phyloP scores from a whole-genome alignment of 2,797 vertebrate genomes.

The Halcyon chelicuti region DNA sequence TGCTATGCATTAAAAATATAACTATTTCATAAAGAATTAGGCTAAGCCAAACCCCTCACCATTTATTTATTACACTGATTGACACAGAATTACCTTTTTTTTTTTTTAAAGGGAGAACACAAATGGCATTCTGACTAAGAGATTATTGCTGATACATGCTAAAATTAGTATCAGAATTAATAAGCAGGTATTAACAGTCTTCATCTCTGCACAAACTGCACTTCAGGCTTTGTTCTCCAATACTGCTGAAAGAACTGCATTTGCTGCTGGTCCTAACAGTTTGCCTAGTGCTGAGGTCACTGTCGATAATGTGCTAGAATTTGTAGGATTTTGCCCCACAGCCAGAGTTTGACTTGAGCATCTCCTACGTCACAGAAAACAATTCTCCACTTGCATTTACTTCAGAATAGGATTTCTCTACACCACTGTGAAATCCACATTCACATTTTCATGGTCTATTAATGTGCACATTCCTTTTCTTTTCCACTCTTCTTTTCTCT shows the following conservation, averaged over 20 bases:
- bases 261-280: neutral
- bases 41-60: neutral
- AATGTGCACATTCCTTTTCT: neutral
- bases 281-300: neutral
- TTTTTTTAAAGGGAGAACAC: neutral
- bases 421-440: neutral
- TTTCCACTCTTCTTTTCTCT: neutral
- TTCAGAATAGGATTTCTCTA: neutral
- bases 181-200: neutral
- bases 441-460: neutral
- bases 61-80: neutral
- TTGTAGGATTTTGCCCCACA: neutral
- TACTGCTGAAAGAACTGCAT: neutral
- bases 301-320: neutral
- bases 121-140: neutral
- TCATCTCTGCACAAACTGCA: neutral
- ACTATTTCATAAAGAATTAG: neutral
- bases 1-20: neutral
- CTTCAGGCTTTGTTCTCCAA: neutral
- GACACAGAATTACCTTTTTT: neutral
- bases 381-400: neutral
- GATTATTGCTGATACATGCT: neutral
- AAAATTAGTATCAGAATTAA: neutral
- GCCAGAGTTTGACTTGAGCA: neutral
- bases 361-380: neutral